These are phyloP conservation scores for Achatina immaculata DNA, from an alignment of 1,140 invertebrate species.

Conservation along the genomic window DNA sequence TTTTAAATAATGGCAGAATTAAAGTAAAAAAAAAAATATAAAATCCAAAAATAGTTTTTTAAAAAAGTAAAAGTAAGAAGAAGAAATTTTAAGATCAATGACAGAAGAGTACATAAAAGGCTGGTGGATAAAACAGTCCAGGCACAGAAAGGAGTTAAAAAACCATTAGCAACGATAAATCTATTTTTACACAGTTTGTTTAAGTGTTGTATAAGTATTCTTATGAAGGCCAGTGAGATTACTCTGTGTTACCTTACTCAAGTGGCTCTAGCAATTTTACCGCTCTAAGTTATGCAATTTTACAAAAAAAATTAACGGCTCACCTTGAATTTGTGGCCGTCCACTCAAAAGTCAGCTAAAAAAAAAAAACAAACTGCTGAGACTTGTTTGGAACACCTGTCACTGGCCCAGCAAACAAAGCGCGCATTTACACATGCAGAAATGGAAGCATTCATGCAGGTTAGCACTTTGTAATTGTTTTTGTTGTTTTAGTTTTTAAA, in stretches of 20 bases:
- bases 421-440: neutral
- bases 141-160: too few relatives aligned
- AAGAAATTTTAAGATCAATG: too few relatives aligned
- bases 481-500: neutral
- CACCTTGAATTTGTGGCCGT: slow-evolving; percentile 12
- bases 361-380: too few relatives aligned
- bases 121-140: too few relatives aligned
- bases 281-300: neutral
- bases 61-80: too few relatives aligned
- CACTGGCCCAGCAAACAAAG: neutral
- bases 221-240: slow-evolving; percentile 3
- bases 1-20: too few relatives aligned
- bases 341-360: neutral
- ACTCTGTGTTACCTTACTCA: slow-evolving; percentile 8
- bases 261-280: neutral
- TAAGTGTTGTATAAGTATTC: too few relatives aligned
- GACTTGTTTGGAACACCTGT: neutral
- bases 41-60: too few relatives aligned
- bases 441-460: neutral
- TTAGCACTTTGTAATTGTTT: neutral
- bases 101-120: too few relatives aligned
- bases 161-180: too few relatives aligned
- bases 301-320: neutral
- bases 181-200: too few relatives aligned
- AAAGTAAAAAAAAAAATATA: too few relatives aligned